Conservation (phyloP, 2,797 vertebrate species). For the Danio jaintianensis region DNA sequence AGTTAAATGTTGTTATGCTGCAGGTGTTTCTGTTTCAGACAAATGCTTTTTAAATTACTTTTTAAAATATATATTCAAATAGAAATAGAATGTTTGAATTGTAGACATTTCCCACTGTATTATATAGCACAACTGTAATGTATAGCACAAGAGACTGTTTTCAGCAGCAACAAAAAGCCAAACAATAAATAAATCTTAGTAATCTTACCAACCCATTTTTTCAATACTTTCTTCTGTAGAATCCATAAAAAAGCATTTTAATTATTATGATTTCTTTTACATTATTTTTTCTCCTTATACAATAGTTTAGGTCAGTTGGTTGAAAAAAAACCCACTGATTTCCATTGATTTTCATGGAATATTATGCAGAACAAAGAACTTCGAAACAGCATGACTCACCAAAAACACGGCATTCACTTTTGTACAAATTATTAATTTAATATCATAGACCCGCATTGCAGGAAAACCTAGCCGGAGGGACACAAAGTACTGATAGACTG, state of each 20-base stretch:
- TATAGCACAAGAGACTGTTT: neutral
- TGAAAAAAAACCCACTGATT: neutral
- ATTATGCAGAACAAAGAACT: neutral
- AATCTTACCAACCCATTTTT: no score
- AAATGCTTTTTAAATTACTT: neutral
- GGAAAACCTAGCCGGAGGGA: neutral
- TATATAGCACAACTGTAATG: no score
- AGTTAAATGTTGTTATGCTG: no score
- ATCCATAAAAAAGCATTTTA: conserved; percentile 6
- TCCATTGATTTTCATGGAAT: neutral
- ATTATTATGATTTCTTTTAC: no score
- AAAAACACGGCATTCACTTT: neutral
- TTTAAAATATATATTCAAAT: neutral
- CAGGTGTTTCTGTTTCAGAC: no score
- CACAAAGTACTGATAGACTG: conserved; percentile 3
- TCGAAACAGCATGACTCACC: neutral
- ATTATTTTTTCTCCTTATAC: neutral
- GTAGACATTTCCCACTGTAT: neutral
- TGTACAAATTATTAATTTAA: neutral
- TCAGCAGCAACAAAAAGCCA: no score
- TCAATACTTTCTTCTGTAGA: neutral
- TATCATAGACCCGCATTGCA: neutral
- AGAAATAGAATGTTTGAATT: neutral
- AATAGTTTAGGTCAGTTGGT: neutral
- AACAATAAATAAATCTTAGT: no score